Base-by-base conservation (phyloP, 2,888 invertebrate species). In the Monoplex corrugatus region DNA sequence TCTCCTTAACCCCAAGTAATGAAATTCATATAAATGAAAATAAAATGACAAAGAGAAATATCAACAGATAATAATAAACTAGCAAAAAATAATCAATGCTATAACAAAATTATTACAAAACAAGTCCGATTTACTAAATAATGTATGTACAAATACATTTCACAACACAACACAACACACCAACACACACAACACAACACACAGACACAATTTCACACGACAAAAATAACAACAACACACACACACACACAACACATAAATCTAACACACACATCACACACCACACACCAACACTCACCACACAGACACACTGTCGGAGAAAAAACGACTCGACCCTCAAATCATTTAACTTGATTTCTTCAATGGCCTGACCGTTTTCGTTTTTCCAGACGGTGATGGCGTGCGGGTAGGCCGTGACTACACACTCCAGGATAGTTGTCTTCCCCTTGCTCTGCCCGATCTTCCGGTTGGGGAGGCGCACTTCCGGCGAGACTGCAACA, bases 341-440 rank as follows among this genome's bases (percentile, higher is more conserved):
- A 8, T 50, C 50, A 50, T 19, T 13, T 50, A 13, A 50, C 50
- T 13, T 50, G 19, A 82, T 93, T 93, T 32, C 80, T 44, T 89
- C 91, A 38, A 95, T 93, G 72, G 93, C 92, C 16, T 89, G 89
- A 10, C 93, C 94, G n/a, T 93, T 90, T 90, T 3, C 78, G 75
- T 92, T 91, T 87, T 92, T 92, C 95, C 95, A 96, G n/a, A 93
- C 93, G 89, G 93, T 95, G 45, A 92, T 91, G 8, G 92, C 93
- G 40, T 94, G 94, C 0, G 95, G 95, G 89, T 93, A 94, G 0
- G 95, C 95, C 6, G 95, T 94, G 43, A 96, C 94, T 50, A 92
- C 88, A 90, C 95, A 96, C 88, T 95, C 95, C 68, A 96, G 92
- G 35, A 95, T 95, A 0, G 95, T 96, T 68, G 94, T 94, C 89